phyloP scores from a whole-genome alignment of 2,797 vertebrate genomes.

The Alca torda region DNA sequence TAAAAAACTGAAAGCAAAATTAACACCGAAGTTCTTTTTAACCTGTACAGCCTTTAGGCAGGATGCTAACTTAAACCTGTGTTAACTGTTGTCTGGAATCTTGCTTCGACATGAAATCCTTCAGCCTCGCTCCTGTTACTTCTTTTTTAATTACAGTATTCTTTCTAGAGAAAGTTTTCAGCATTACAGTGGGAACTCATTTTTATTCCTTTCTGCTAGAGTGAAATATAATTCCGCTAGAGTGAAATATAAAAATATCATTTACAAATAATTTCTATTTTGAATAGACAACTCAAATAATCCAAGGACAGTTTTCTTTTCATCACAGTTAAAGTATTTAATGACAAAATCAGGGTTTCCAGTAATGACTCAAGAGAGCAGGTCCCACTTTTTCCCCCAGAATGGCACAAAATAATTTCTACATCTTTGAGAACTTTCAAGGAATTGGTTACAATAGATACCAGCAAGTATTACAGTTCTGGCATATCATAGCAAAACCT shows the following conservation, averaged over 20 bases:
- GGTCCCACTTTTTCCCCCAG: conserved; percentile 18
- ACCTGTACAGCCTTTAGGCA: not conserved
- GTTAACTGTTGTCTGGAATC: not conserved
- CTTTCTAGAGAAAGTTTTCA: not conserved
- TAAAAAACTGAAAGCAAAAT: not conserved
- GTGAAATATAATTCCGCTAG: not conserved
- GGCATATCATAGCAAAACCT: conserved; percentile 63
- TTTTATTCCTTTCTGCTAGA: not conserved
- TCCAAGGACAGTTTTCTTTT: conserved; percentile 42
- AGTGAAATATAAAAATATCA: not conserved
- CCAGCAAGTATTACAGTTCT: conserved; percentile 57
- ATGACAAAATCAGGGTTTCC: conserved; percentile 71
- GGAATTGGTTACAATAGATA: conserved; percentile 65
- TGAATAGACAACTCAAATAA: conserved; percentile 43
- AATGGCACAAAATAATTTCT: conserved; percentile 67
- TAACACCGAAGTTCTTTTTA: not conserved
- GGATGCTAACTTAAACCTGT: not conserved
- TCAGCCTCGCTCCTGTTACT: not conserved
- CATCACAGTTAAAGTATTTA: conserved; percentile 77
- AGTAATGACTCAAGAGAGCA: conserved; percentile 59
- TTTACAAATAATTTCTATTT: not conserved
- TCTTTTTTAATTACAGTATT: not conserved
- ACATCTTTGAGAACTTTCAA: conserved; percentile 65
- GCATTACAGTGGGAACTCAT: not conserved
- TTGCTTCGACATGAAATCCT: not conserved